phyloP scores from a whole-genome alignment of 2,888 invertebrate genomes.

The Invenusta paracnida region DNA sequence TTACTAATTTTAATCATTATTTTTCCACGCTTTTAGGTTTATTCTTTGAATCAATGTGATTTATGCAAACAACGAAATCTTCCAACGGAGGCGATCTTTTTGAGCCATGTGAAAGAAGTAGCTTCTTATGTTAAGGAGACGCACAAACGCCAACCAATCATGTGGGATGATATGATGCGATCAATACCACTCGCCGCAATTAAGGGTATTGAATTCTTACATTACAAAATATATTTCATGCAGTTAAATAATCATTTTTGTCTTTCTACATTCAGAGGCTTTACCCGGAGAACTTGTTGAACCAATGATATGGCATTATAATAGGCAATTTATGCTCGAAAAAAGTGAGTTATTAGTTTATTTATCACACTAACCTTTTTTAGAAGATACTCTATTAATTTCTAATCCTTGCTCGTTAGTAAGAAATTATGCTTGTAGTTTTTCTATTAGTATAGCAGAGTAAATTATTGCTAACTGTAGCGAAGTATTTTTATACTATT shows the following conservation, averaged over 20 bases:
- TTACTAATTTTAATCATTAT: no score
- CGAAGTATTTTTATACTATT: no score
- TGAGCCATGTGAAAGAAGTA: conserved; percentile 54
- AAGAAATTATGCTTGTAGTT: no score
- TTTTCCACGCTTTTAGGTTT: conserved; percentile 31
- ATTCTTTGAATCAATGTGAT: conserved; percentile 32
- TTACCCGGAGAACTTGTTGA: conserved; percentile 65
- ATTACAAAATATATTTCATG: no score
- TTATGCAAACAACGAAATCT: conserved; percentile 46
- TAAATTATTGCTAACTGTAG: no score
- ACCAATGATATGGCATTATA: conserved; percentile 76
- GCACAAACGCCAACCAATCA: conserved; percentile 66
- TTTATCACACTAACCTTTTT: no score
- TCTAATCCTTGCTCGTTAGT: no score
- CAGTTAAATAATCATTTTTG: no score
- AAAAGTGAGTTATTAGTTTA: conserved; percentile 25
- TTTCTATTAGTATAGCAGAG: no score
- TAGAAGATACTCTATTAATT: no score
- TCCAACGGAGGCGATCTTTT: conserved; percentile 55
- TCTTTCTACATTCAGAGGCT: not conserved
- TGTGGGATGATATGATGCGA: conserved; percentile 78
- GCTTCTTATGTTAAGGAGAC: conserved; percentile 65
- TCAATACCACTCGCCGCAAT: conserved; percentile 65
- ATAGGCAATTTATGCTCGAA: not conserved
- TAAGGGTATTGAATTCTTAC: no score